Evolutionary conservation across 2,797 vertebrate species (phyloP).

Genomic region (Hozukius guyotensis): DNA sequence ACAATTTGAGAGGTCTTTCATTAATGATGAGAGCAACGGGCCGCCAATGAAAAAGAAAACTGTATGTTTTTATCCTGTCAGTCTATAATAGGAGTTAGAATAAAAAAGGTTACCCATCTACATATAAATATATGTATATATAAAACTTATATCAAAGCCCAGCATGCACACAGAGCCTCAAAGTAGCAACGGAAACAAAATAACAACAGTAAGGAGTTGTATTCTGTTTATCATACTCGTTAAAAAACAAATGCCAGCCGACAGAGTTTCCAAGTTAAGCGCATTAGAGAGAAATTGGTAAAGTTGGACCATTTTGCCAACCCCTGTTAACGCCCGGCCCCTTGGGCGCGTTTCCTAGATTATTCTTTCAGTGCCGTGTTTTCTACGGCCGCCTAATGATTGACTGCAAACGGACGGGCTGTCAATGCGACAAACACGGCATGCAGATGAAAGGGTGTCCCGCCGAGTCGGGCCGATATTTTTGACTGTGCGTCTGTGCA

Average conservation of each 20-base stretch:
- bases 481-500: constrained; percentile 51
- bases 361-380: constrained; percentile 30
- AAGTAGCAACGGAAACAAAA: neutral
- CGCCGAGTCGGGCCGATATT: constrained; percentile 45
- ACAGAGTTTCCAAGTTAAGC: neutral
- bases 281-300: neutral
- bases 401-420: constrained; percentile 51
- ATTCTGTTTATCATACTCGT: neutral
- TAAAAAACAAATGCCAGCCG: neutral
- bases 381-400: constrained; percentile 51
- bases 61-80: neutral
- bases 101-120: neutral
- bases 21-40: neutral
- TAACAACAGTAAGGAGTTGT: neutral
- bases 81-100: neutral
- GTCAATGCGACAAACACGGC: constrained; percentile 47
- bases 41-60: constrained; percentile 3
- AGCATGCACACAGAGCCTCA: neutral
- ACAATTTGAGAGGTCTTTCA: constrained; percentile 19
- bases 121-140: neutral
- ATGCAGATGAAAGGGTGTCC: constrained; percentile 64
- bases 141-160: neutral
- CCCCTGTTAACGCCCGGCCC: constrained; percentile 3
- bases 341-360: neutral
- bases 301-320: neutral